phyloP scores from a whole-genome alignment of 2,113 vertebrate species.

The Buteo buteo region DNA sequence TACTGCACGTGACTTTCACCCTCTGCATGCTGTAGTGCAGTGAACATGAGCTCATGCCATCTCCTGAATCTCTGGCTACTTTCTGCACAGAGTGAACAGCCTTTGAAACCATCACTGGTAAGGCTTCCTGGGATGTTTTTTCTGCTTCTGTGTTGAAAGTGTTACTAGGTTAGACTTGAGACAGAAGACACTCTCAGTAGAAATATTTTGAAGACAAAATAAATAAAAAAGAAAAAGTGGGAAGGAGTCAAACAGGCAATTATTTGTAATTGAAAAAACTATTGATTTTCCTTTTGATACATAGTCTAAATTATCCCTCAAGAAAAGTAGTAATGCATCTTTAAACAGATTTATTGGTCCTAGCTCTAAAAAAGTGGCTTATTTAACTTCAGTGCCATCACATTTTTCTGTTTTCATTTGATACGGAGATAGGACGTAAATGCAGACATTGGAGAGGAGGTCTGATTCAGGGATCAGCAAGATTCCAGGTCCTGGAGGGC shows the following conservation, averaged over 20 bases:
- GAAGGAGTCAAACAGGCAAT: constrained; percentile 73
- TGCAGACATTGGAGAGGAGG: constrained; percentile 1
- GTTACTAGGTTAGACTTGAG: neutral
- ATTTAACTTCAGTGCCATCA: constrained; percentile 72
- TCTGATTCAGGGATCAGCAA: neutral
- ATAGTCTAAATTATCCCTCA: constrained; percentile 81
- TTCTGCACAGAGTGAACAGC: neutral
- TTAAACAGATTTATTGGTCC: constrained; percentile 81
- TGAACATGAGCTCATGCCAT: neutral
- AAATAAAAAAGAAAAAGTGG: constrained; percentile 77
- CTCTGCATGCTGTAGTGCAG: neutral
- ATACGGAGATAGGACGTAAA: constrained; percentile 26
- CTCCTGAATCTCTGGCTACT: neutral
- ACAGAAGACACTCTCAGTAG: constrained; percentile 19
- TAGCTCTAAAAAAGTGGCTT: constrained; percentile 66
- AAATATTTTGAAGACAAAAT: constrained; percentile 71
- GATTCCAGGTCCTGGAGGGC: neutral
- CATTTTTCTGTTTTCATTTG: constrained; percentile 69
- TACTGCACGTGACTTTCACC: neutral
- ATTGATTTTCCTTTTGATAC: constrained; percentile 85
- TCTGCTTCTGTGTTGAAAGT: neutral
- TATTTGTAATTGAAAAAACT: constrained; percentile 81
- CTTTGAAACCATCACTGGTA: neutral
- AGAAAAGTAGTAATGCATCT: constrained; percentile 82
- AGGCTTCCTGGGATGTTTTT: neutral